A percentile compares a stretch with the other conserved stretches of the same genome.
Conservation (phyloP, 2,113 vertebrate genomes). For the Crotalus helleri region DNA sequence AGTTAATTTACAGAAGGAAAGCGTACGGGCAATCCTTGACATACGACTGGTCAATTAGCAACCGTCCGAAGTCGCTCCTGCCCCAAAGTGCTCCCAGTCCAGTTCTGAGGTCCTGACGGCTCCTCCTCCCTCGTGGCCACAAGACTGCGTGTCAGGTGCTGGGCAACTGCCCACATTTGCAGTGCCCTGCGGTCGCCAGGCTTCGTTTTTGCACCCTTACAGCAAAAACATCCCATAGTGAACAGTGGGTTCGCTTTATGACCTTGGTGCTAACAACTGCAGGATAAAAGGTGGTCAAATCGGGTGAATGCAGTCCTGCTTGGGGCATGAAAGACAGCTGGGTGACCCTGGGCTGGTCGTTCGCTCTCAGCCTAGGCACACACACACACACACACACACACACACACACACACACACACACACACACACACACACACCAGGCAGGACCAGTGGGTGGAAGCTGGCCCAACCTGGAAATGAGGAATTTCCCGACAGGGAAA, state of each 20-base stretch:
- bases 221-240: neutral
- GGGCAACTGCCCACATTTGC: neutral
- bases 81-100: neutral
- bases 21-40: neutral
- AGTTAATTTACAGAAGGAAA: neutral
- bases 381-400: too few species aligned
- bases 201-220: neutral
- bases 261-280: neutral
- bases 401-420: too few species aligned
- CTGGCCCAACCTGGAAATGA: too few species aligned
- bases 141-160: neutral
- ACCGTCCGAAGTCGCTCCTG: fast-evolving
- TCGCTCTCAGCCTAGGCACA: too few species aligned
- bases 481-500: too few species aligned
- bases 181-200: neutral
- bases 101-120: too few species aligned
- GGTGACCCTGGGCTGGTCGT: too few species aligned
- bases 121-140: neutral
- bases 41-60: too few species aligned
- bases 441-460: too few species aligned
- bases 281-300: neutral
- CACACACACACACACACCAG: too few species aligned
- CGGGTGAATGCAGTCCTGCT: neutral
- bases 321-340: too few species aligned
- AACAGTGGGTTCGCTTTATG: neutral